Conservation (phyloP, 2,113 vertebrate species). For the Balaenoptera acutorostrata region DNA sequence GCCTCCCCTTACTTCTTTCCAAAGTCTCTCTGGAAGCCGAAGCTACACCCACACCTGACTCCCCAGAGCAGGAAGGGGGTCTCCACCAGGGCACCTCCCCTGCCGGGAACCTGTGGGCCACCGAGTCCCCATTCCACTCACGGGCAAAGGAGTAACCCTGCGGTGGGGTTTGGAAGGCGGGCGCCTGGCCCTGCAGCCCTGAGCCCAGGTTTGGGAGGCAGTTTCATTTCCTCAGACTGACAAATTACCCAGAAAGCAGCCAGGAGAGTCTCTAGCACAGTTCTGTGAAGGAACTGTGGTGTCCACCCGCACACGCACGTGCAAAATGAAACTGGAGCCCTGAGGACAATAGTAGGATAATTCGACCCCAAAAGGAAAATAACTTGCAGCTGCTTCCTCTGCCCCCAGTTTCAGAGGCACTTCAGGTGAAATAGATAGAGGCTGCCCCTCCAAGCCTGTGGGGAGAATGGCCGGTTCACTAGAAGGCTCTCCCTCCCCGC, state of each 20-base stretch:
- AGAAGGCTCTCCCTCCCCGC: neutral
- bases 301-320: neutral
- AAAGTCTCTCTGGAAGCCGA: neutral
- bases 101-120: neutral
- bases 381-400: neutral
- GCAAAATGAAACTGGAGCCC: neutral
- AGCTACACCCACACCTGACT: neutral
- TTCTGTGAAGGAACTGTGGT: rapidly evolving
- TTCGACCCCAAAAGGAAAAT: neutral
- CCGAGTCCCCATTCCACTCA: neutral
- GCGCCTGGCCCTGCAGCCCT: neutral
- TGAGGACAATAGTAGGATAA: neutral
- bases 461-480: neutral
- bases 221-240: neutral
- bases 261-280: neutral
- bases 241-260: neutral
- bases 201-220: neutral
- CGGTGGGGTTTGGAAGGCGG: neutral
- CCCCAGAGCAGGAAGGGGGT: neutral
- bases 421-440: neutral
- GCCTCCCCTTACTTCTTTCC: neutral
- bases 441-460: neutral
- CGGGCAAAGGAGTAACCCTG: neutral
- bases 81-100: neutral
- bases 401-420: neutral